A percentile compares a stretch with the other conserved stretches of the same genome.
Evolutionary conservation across 2,797 vertebrate genomes (phyloP).

Genomic region (Calcarius lapponicus): DNA sequence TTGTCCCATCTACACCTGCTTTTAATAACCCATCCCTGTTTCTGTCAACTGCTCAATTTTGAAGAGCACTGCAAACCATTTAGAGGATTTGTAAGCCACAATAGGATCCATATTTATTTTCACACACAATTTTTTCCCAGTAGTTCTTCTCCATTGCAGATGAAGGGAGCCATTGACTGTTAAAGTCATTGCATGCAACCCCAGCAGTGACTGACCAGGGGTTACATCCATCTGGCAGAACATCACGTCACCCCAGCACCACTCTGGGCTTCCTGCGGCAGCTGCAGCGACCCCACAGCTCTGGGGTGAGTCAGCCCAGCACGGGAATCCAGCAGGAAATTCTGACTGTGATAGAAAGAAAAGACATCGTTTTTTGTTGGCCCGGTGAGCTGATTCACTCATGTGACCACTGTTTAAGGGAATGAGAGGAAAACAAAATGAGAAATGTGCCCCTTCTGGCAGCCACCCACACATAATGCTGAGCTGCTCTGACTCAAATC

Average conservation of each 20-base stretch:
- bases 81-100: neutral
- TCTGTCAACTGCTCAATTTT: neutral
- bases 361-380: neutral
- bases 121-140: neutral
- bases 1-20: neutral
- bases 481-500: neutral
- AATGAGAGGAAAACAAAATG: constrained; percentile 8
- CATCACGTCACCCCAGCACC: neutral
- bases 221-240: neutral
- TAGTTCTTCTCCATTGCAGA: neutral
- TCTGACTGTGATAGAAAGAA: neutral
- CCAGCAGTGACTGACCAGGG: neutral
- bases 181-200: neutral
- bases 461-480: neutral
- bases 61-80: neutral
- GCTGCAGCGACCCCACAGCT: neutral
- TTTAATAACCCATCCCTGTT: neutral
- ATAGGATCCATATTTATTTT: neutral
- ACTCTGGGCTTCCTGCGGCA: accelerated
- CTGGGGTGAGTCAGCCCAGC: neutral
- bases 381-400: neutral
- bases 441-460: neutral
- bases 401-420: neutral
- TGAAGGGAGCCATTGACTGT: neutral
- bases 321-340: neutral